These are phyloP conservation scores for Platycheirus albimanus DNA, from an alignment of 2,888 invertebrate species.

Conservation along the genomic window DNA sequence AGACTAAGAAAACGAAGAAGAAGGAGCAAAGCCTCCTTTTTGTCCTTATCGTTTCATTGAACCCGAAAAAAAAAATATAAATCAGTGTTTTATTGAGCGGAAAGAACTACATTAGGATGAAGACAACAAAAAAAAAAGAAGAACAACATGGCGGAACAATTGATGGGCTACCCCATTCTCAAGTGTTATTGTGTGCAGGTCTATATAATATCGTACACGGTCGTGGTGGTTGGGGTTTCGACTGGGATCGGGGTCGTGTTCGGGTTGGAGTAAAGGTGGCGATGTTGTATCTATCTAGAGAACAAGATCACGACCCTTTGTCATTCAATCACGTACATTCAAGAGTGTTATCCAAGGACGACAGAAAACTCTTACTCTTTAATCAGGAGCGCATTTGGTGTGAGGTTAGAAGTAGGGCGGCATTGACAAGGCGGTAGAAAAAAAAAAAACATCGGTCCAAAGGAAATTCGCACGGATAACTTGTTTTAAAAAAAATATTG, in stretches of 20 bases:
- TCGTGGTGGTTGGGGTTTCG: background rate
- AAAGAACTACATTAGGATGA: conserved; percentile 67
- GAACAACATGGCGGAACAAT: conserved; percentile 39
- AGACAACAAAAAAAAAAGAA: conserved; percentile 2
- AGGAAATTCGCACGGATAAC: no score
- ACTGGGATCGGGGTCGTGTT: no score
- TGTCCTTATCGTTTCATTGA: conserved; percentile 63
- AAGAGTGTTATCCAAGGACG: conserved; percentile 63
- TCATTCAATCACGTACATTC: conserved; percentile 71
- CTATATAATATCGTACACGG: background rate
- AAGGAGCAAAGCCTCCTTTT: conserved; percentile 47
- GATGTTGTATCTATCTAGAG: conserved; percentile 51
- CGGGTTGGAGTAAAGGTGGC: conserved; percentile 7
- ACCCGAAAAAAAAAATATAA: conserved; percentile 61
- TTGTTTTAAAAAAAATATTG: no score
- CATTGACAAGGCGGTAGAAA: no score
- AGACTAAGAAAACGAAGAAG: conserved; percentile 4
- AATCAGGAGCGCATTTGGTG: conserved; percentile 13
- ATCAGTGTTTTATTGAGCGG: conserved; percentile 72
- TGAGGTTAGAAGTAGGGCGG: background rate
- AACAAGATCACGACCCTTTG: conserved; percentile 72
- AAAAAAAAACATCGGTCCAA: no score
- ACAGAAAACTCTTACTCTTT: background rate
- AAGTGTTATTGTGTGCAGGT: conserved; percentile 31
- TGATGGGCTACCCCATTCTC: conserved; percentile 61